phyloP scores from a whole-genome alignment of 2,113 vertebrate species.

The Proterorhinus semilunaris region DNA sequence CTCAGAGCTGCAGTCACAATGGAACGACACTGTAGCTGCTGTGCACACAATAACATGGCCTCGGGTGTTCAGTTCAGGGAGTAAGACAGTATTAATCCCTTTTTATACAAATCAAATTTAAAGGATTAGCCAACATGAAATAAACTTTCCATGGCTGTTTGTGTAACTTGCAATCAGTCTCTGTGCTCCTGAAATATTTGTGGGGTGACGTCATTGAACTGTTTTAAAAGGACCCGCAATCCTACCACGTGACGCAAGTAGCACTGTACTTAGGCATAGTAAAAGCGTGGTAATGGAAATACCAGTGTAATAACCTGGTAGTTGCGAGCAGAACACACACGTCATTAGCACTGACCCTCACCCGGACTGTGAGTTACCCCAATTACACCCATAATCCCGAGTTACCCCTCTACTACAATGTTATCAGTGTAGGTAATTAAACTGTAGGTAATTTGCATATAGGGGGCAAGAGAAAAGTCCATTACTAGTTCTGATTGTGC shows the following conservation, averaged over 20 bases:
- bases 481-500: not conserved
- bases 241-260: too few species aligned
- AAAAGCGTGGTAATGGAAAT: too few species aligned
- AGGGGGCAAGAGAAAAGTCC: too few species aligned
- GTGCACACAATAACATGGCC: slow-evolving; percentile 25
- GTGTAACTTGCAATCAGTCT: not conserved
- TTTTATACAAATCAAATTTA: slow-evolving; percentile 13
- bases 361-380: too few species aligned
- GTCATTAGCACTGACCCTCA: too few species aligned
- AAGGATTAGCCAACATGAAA: slow-evolving; percentile 23
- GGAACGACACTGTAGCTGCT: slow-evolving; percentile 12
- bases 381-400: too few species aligned
- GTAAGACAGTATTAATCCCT: slow-evolving; percentile 27
- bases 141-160: not conserved
- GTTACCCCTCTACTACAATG: too few species aligned
- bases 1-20: slow-evolving; percentile 35
- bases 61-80: slow-evolving; percentile 27
- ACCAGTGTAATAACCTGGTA: too few species aligned
- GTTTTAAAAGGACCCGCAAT: not conserved
- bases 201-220: not conserved
- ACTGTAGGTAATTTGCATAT: too few species aligned
- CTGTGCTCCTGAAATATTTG: not conserved
- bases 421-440: too few species aligned
- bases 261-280: too few species aligned
- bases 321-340: too few species aligned